These are phyloP conservation scores for Nezara viridula DNA, from an alignment of 2,888 invertebrate genomes.

Conservation along the genomic window DNA sequence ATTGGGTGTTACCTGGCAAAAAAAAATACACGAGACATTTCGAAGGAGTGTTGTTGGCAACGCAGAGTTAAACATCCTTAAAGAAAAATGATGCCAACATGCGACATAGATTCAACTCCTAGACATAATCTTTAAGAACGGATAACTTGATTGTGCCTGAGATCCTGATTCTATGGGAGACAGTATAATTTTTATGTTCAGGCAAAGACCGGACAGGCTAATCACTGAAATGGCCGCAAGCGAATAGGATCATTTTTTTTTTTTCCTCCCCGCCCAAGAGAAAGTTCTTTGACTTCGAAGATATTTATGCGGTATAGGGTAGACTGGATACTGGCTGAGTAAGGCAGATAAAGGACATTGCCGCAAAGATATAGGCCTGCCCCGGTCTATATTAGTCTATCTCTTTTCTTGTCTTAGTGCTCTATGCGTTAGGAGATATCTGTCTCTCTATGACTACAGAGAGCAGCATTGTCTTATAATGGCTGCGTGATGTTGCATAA, in stretches of 20 bases:
- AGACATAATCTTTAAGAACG: not conserved
- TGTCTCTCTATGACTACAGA: not conserved
- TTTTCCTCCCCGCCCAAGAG: not conserved
- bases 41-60: no score
- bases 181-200: not conserved
- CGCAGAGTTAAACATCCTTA: no score
- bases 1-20: no score
- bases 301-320: conserved; percentile 5
- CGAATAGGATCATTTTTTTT: not conserved
- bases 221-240: not conserved
- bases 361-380: not conserved
- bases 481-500: not conserved
- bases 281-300: not conserved
- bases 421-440: not conserved
- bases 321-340: not conserved
- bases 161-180: no score
- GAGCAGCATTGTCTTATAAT: not conserved
- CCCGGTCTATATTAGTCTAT: not conserved
- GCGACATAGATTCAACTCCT: not conserved
- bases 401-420: not conserved
- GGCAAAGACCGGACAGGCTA: not conserved
- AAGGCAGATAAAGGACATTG: conserved; percentile 19
- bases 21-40: no score
- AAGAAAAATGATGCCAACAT: not conserved
- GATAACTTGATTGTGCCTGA: no score